These are phyloP conservation scores for Elymnias hypermnestra DNA, from an alignment of 1,140 invertebrate species.

Conservation along the genomic window DNA sequence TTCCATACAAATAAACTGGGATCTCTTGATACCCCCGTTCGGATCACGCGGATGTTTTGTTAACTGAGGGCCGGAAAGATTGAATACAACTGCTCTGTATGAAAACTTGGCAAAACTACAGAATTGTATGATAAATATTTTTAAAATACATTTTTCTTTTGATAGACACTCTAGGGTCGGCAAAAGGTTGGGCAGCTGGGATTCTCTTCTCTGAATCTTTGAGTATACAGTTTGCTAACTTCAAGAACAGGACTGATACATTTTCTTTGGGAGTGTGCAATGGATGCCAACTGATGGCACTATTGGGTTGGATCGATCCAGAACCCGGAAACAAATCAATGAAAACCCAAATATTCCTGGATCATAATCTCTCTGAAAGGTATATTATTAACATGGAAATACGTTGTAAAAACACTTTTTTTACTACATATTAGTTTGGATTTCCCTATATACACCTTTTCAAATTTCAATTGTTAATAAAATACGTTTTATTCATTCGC, in stretches of 20 bases:
- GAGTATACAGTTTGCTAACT: conserved; percentile 83
- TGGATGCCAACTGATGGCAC: conserved; percentile 96
- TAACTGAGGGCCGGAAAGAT: too few species aligned
- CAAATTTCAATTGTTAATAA: too few species aligned
- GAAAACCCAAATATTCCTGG: conserved; percentile 83
- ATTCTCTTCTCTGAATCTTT: conserved; percentile 85
- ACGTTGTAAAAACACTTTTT: too few species aligned
- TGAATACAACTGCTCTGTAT: too few species aligned
- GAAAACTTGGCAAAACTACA: too few species aligned
- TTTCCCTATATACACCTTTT: too few species aligned
- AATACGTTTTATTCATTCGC: too few species aligned
- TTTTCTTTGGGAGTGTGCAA: conserved; percentile 99
- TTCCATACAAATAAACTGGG: too few species aligned
- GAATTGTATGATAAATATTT: background rate
- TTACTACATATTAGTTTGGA: too few species aligned
- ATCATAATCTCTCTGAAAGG: conserved; percentile 90
- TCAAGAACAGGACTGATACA: conserved; percentile 85
- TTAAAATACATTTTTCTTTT: background rate
- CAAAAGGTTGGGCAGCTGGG: conserved; percentile 97
- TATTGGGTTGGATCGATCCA: conserved; percentile 87
- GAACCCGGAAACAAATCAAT: conserved; percentile 31
- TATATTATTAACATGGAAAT: conserved; percentile 14
- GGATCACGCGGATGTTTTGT: too few species aligned
- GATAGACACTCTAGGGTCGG: conserved; percentile 95
- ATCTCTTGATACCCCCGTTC: too few species aligned